Conservation (phyloP, 1,140 invertebrate species). For the Camponotus pennsylvanicus region DNA sequence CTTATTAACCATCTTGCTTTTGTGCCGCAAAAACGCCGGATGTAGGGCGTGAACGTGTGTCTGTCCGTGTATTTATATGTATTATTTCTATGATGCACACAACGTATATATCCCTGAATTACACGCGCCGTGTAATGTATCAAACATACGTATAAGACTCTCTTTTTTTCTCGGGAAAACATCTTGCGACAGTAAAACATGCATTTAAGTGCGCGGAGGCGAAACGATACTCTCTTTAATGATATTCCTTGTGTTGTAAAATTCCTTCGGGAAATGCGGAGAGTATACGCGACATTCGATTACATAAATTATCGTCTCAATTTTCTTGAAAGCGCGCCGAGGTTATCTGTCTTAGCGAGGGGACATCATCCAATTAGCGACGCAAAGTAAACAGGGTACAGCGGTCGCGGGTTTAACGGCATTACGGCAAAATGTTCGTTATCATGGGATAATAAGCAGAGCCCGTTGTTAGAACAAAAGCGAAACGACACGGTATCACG, state of each 20-base stretch:
- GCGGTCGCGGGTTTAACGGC: conserved; percentile 13
- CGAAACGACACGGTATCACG: not conserved
- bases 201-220: not conserved
- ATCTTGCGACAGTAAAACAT: not conserved
- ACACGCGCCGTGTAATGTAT: conserved; percentile 57
- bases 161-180: not conserved
- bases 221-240: too few relatives aligned
- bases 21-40: conserved; percentile 17
- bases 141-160: conserved; percentile 15
- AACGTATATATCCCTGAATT: conserved; percentile 63
- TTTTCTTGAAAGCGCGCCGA: conserved; percentile 28
- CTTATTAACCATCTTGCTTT: conserved; percentile 27
- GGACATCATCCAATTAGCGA: conserved; percentile 41
- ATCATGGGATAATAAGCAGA: conserved; percentile 34
- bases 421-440: conserved; percentile 35
- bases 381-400: not conserved
- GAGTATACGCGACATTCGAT: conserved; percentile 6
- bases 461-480: not conserved
- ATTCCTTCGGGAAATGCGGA: not conserved
- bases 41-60: conserved; percentile 27
- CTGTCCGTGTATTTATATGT: conserved; percentile 47
- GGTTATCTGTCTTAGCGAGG: conserved; percentile 33
- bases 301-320: conserved; percentile 13
- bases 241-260: not conserved
- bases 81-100: conserved; percentile 15